phyloP scores from a whole-genome alignment of 2,797 vertebrate genomes.

The Sebastolobus alascanus region DNA sequence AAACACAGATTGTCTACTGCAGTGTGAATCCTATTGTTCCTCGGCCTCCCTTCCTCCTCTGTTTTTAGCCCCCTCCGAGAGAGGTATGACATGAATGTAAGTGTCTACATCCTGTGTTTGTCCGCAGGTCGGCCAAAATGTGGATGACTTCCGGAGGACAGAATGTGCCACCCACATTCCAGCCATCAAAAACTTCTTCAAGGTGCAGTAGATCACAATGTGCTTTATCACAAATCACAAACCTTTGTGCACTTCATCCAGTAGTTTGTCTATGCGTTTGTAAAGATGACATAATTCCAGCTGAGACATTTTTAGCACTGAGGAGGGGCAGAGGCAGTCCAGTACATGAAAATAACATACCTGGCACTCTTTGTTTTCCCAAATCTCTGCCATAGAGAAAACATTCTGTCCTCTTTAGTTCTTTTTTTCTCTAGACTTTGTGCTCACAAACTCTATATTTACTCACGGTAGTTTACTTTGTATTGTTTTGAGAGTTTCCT shows the following conservation, averaged over 20 bases:
- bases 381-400: conserved; percentile 21
- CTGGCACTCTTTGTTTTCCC: conserved; percentile 11
- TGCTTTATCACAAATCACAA: neutral
- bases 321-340: conserved; percentile 6
- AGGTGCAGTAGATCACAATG: conserved; percentile 72
- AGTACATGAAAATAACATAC: conserved; percentile 10
- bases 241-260: neutral
- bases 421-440: conserved; percentile 27
- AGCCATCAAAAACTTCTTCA: conserved; percentile 85
- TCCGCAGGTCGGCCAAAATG: conserved; percentile 84
- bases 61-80: conserved; percentile 41
- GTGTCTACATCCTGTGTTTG: conserved; percentile 75
- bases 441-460: conserved; percentile 70
- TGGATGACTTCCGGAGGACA: conserved; percentile 82
- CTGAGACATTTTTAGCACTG: conserved; percentile 20
- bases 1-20: neutral
- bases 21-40: conserved; percentile 40
- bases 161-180: conserved; percentile 85
- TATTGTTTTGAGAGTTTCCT: conserved; percentile 81
- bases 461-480: conserved; percentile 71
- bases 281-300: conserved; percentile 11
- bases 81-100: conserved; percentile 57
- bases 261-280: neutral
- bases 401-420: neutral
- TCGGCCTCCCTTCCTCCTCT: conserved; percentile 7